Base-by-base conservation (phyloP, 1,140 invertebrate species). In the Pseudomyrmex concolor region DNA sequence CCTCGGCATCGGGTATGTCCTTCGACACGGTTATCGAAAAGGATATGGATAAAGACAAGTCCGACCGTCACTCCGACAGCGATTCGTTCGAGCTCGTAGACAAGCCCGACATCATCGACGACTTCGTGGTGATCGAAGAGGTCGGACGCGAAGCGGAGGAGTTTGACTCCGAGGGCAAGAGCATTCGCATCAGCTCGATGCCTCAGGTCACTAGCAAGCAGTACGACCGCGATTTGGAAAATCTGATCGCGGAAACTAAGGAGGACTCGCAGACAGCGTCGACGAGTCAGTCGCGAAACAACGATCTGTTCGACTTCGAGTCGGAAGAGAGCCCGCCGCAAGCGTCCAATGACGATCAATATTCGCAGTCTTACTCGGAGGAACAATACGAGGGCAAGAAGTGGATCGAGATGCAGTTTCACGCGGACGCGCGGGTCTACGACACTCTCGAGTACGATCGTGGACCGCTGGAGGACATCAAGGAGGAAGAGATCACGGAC, bases 71-170 rank as follows among this genome's bases (percentile, higher is more conserved):
- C 22, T 98, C 97, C 1, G 97, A 96, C 54, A 97, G 97, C 91
- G 98, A 98, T 92, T 98, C 98, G 45, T 98, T 98, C 94, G 97
- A 98, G 95, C 95, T 98, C 92, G 94, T 98, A 0, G 97, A 98
- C 86, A 97, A 97, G 89, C 97, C 97, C 1, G 97, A 97, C 90
- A 96, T 97, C 77, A 97, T 97, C 81, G 97, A 98, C 91, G 97
- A 98, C 89, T 98, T 97, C 92, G 97, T 98, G 0, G 97, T 98
- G 0, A 97, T 97, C 78, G 97, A 97, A 93, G 97, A 98, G 93
- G 97, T 98, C 22, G 97, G 96, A 1, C 97, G 96, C 90, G 97
- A 97, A 94, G 97, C 97, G 1, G 95, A 96, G 86, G 97, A 98
- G 94, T 96, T 95, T 76, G 97, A 97, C 91, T 94, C 95, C 0